phyloP scores from a whole-genome alignment of 1,140 invertebrate species.

The Muscidifurax raptorellus region DNA sequence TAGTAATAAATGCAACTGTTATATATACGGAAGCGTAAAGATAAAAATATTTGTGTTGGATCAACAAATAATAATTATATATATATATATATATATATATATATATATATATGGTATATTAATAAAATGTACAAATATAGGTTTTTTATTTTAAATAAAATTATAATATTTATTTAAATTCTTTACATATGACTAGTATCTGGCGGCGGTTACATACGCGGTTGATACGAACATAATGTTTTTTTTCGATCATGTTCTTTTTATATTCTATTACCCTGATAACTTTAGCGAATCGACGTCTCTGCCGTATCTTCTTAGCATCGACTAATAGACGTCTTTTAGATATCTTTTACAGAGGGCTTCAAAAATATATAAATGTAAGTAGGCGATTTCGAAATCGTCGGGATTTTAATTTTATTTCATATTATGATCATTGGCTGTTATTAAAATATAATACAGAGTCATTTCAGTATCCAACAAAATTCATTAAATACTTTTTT shows the following conservation, averaged over 20 bases:
- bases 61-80: no score
- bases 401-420: no score
- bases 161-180: background rate
- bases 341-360: background rate
- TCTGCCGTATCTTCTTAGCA: conserved; percentile 7
- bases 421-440: no score
- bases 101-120: background rate
- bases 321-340: background rate
- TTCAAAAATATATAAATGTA: background rate
- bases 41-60: no score
- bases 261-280: background rate
- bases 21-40: background rate
- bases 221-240: background rate
- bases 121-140: background rate
- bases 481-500: no score
- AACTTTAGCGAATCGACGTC: conserved; percentile 29
- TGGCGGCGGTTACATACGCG: background rate
- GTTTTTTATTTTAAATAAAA: background rate
- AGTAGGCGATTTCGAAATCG: no score
- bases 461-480: no score
- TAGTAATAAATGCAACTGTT: background rate
- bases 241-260: background rate
- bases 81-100: background rate
- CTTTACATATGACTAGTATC: no score
- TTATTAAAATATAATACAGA: no score